These are phyloP conservation scores for Montipora capitata DNA, from an alignment of 92 coral and sea anemone species.

Conservation along the genomic window DNA sequence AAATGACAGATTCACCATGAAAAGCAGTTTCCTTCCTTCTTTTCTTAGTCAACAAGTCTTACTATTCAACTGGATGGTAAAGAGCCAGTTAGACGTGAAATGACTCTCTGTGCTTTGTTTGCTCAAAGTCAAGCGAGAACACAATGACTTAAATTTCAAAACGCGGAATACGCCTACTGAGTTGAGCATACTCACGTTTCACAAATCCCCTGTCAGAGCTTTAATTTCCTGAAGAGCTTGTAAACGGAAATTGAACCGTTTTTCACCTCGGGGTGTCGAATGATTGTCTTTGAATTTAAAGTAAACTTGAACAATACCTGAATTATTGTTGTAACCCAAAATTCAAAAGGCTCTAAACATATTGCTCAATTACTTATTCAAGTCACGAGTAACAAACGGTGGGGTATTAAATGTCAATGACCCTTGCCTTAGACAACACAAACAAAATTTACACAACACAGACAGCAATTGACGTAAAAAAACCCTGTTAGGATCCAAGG, in stretches of 20 bases:
- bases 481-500: background rate
- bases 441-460: background rate
- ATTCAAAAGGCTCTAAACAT: background rate
- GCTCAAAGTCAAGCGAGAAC: background rate
- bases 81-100: background rate
- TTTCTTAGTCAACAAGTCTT: background rate
- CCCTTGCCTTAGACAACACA: background rate
- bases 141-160: background rate
- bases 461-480: constrained; percentile 3
- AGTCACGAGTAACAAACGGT: background rate
- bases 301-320: background rate
- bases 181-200: background rate
- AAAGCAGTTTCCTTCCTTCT: background rate
- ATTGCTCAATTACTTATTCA: constrained; percentile 7
- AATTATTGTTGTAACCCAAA: background rate
- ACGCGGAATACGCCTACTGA: background rate
- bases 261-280: background rate
- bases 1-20: too few relatives aligned
- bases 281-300: background rate
- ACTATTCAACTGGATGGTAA: background rate
- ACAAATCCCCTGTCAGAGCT: background rate
- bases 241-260: background rate
- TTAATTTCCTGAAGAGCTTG: constrained; percentile 18
- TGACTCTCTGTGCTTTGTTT: background rate
- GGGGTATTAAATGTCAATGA: background rate